phyloP scores from a whole-genome alignment of 1,140 invertebrate species.

The Caenorhabditis elegans region DNA sequence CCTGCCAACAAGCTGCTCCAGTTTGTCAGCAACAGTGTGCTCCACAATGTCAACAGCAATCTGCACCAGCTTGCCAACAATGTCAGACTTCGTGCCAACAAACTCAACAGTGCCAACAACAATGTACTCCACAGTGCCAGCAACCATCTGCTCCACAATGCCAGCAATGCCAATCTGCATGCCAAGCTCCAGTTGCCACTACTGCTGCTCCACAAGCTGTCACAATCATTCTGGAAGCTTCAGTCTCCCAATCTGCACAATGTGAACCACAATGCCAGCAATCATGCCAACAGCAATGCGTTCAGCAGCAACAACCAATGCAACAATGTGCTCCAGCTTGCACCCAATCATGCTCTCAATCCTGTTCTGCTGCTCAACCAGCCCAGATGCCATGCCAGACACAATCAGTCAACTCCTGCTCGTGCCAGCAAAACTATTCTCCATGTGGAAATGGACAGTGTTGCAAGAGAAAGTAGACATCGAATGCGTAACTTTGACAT shows the following conservation, averaged over 20 bases:
- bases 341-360: slow-evolving; percentile 11
- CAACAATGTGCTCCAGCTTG: slow-evolving; percentile 36
- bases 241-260: slow-evolving; percentile 26
- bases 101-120: slow-evolving; percentile 6
- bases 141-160: slow-evolving; percentile 19
- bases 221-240: not conserved
- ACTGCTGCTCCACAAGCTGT: slow-evolving; percentile 12
- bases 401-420: not conserved
- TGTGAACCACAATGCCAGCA: slow-evolving; percentile 32
- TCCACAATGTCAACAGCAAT: slow-evolving; percentile 28
- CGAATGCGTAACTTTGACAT: not conserved
- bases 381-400: slow-evolving; percentile 8
- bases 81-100: slow-evolving; percentile 26
- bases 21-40: slow-evolving; percentile 20
- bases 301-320: slow-evolving; percentile 37
- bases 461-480: slow-evolving; percentile 21
- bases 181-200: not conserved
- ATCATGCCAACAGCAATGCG: slow-evolving; percentile 33
- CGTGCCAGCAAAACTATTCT: slow-evolving; percentile 33
- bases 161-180: slow-evolving; percentile 34
- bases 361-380: slow-evolving; percentile 22
- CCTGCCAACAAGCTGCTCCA: slow-evolving; percentile 24
- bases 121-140: slow-evolving; percentile 5
- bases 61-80: slow-evolving; percentile 27
- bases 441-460: slow-evolving; percentile 36